Evolutionary conservation across 1,140 invertebrate species (phyloP).

Genomic region (Sitophilus oryzae): DNA sequence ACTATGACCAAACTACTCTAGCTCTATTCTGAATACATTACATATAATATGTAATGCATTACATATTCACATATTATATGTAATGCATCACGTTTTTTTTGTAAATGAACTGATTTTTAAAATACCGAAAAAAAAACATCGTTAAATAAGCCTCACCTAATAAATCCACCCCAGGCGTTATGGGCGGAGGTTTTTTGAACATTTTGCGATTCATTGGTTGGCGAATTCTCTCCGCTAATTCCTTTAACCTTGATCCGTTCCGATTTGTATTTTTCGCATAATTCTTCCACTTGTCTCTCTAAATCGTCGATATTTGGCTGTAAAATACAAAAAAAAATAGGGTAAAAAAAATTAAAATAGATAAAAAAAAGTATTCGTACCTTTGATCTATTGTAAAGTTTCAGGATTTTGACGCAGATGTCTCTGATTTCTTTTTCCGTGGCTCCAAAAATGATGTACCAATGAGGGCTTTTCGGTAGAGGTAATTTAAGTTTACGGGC

Average conservation of each 20-base stretch:
- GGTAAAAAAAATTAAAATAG: not conserved
- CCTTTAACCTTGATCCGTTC: constrained; percentile 61
- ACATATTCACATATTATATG: too few relatives aligned
- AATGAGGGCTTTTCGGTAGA: constrained; percentile 79
- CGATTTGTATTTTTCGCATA: constrained; percentile 69
- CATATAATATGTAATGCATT: too few relatives aligned
- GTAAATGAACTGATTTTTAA: too few relatives aligned
- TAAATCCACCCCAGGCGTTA: constrained; percentile 62
- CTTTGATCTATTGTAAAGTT: constrained; percentile 76
- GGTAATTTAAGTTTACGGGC: constrained; percentile 80
- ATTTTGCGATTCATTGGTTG: constrained; percentile 45
- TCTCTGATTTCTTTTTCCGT: constrained; percentile 76
- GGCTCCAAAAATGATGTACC: constrained; percentile 84
- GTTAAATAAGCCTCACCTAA: constrained; percentile 42
- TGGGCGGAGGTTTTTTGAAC: constrained; percentile 47
- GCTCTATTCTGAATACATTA: too few relatives aligned
- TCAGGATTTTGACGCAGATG: constrained; percentile 76
- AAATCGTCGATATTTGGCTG: constrained; percentile 67
- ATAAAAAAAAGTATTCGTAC: constrained; percentile 48
- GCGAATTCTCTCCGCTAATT: constrained; percentile 52
- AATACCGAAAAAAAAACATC: too few relatives aligned
- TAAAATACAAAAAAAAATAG: constrained; percentile 23
- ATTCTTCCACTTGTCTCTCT: constrained; percentile 68
- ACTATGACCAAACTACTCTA: too few relatives aligned
- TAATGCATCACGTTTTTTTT: too few relatives aligned